Percentiles rank a stretch among this genome's conserved stretches.
These are phyloP conservation scores for Electrophaes corylata DNA, from an alignment of 2,888 invertebrate genomes.

Conservation along the genomic window DNA sequence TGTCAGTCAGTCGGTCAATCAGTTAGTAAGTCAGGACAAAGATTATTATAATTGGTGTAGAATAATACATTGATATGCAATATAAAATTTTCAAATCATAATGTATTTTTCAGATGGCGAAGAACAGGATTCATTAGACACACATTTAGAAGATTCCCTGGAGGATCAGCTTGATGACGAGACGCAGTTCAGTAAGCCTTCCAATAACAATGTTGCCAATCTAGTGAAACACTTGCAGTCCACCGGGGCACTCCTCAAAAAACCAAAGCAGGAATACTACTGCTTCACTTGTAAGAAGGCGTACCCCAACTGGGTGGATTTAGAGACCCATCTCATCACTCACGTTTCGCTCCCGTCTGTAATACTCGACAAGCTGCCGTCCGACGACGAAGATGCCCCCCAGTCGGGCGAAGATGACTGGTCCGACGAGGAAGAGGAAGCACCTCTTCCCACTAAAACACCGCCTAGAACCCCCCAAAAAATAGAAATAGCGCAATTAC, in stretches of 20 bases:
- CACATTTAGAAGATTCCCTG: constrained; percentile 35
- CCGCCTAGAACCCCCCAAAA: constrained; percentile 63
- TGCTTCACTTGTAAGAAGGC: constrained; percentile 82
- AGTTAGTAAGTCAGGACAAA: no score
- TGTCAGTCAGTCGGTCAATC: no score
- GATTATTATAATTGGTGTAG: no score
- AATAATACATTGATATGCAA: not conserved
- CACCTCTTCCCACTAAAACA: constrained; percentile 45
- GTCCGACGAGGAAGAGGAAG: constrained; percentile 75
- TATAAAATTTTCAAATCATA: not conserved
- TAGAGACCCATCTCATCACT: constrained; percentile 80
- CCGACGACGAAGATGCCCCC: constrained; percentile 77
- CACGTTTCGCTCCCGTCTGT: constrained; percentile 84
- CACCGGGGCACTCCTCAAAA: constrained; percentile 65
- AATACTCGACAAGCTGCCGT: constrained; percentile 76
- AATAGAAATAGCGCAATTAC: constrained; percentile 72
- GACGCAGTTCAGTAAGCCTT: constrained; percentile 32
- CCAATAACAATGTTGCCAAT: constrained; percentile 59
- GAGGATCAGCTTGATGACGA: constrained; percentile 9
- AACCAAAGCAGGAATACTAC: constrained; percentile 68
- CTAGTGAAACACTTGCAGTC: constrained; percentile 70
- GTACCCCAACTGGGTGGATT: constrained; percentile 71
- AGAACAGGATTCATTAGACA: constrained; percentile 48
- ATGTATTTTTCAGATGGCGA: constrained; percentile 54
- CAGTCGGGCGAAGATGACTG: constrained; percentile 75